Percentiles rank a stretch among this genome's conserved stretches.
Conservation (phyloP, 1,140 invertebrate genomes). For the Hesperophylax magnus region DNA sequence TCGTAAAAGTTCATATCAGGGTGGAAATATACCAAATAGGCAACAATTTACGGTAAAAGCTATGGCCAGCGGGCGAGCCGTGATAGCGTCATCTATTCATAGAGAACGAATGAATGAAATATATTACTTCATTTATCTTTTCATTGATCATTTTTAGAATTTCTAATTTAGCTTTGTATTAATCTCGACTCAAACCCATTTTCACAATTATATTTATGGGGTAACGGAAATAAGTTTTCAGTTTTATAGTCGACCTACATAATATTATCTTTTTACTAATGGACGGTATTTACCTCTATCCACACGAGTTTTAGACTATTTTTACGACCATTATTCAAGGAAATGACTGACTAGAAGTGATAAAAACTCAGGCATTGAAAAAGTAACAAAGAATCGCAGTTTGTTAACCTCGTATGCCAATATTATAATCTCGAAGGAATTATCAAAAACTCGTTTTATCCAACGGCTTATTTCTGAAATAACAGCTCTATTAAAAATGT, state of each 20-base stretch:
- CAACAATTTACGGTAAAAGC: slow-evolving; percentile 8
- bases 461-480: slow-evolving; percentile 4
- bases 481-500: slow-evolving; percentile 19
- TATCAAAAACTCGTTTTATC: slow-evolving; percentile 29
- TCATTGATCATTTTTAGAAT: background rate
- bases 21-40: slow-evolving; percentile 39
- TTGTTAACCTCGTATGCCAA: slow-evolving; percentile 14
- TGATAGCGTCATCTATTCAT: slow-evolving; percentile 15
- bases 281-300: too few relatives aligned
- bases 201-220: too few relatives aligned
- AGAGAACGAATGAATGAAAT: background rate
- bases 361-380: slow-evolving; percentile 2
- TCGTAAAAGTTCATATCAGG: slow-evolving; percentile 46
- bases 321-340: too few relatives aligned
- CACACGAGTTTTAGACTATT: too few relatives aligned
- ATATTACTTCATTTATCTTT: slow-evolving; percentile 23
- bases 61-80: background rate
- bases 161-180: too few relatives aligned
- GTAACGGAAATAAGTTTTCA: too few relatives aligned
- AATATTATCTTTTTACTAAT: too few relatives aligned
- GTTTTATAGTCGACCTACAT: too few relatives aligned
- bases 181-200: too few relatives aligned
- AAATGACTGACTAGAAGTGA: too few relatives aligned
- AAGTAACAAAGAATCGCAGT: background rate
- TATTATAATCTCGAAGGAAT: slow-evolving; percentile 5